phyloP scores from a whole-genome alignment of 2,113 vertebrate species.

The Prochilodus magdalenae region DNA sequence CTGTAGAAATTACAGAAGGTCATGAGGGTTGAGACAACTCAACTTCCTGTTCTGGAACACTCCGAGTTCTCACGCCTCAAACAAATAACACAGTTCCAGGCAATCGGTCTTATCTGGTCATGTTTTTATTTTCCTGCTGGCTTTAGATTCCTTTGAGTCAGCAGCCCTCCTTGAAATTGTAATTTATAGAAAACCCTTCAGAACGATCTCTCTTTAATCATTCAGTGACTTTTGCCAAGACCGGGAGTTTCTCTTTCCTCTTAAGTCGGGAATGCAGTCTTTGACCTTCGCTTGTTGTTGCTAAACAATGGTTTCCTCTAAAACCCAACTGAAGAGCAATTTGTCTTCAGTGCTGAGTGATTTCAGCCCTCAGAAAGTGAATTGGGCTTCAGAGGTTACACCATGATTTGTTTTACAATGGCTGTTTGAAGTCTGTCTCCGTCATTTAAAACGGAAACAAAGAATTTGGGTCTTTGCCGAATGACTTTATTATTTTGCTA shows the following conservation, averaged over 20 bases:
- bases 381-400: neutral
- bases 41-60: neutral
- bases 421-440: neutral
- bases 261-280: neutral
- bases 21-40: neutral
- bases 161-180: neutral
- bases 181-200: neutral
- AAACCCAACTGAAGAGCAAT: neutral
- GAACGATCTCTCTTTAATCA: neutral
- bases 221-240: neutral
- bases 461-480: neutral
- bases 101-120: neutral
- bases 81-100: neutral
- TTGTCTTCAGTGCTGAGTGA: neutral
- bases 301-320: neutral
- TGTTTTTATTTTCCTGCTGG: conserved; percentile 1
- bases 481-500: neutral
- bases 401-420: neutral
- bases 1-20: neutral
- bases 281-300: conserved; percentile 6
- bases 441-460: neutral
- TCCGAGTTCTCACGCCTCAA: neutral
- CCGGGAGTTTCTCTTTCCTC: neutral
- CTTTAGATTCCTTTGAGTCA: neutral
- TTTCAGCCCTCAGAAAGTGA: too few relatives aligned